Base-by-base conservation (phyloP, 2,797 vertebrate species). In the Trichosurus vulpecula region DNA sequence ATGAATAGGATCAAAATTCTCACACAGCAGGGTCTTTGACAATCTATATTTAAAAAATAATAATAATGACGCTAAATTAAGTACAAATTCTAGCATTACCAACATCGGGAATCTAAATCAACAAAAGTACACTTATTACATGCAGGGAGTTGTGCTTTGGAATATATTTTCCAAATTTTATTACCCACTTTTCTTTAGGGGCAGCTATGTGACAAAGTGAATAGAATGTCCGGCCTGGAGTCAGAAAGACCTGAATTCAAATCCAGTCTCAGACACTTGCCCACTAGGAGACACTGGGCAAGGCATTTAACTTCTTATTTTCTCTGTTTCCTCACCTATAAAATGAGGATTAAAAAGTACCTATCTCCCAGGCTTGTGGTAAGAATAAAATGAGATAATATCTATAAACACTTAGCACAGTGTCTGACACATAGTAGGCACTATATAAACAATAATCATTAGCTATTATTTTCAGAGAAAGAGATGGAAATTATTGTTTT, bases 401-500 rank as follows among this genome's bases (percentile, higher is more conserved):
- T 81, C 66, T 81, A 31, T 81, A 81, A 47, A 47, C 27, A 10
- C 41, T 47, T 81, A 47, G 25, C 19, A 47, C 41, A 81, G 41
- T 47, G 9, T 25, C 41, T 81, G 22, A 3, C 41, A 74, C 2
- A 3, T 47, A 81, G 74, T 81, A 81, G 41, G 22, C 10, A 22
- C 41, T 27, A 81, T 81, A 47, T 0, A 81, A 27, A 81, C 1
- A 0, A 47, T 47, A 81, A 9, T n/a, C 27, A 81, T 81, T 25
- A 81, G n/a, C 41, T 25, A 81, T 81, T 47, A 47, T 47, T 47
- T 96, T 92, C 92, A 54, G 96, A 95, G 54, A 47, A 47, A 5
- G 29, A 89, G 10, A 52, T 91, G 54, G 95, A 61, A 10, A 56
- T 74, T 10, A 55, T 94, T 41, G 3, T 27, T 57, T 2, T 52